Conservation (phyloP, 2,113 vertebrate genomes). For the Ceyx cyanopectus region DNA sequence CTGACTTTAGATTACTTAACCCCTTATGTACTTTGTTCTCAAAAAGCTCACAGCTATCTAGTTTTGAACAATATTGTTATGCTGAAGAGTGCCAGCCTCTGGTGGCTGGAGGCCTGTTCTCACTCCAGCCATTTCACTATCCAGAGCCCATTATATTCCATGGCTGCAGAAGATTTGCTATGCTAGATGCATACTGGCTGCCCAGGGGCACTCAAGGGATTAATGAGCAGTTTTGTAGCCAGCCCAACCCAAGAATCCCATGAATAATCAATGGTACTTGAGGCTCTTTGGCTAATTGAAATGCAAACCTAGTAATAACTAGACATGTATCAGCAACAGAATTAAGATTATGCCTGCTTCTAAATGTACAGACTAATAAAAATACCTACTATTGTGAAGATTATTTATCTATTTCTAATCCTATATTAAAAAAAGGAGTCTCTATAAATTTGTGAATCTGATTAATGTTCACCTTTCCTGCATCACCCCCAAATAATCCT, state of each 20-base stretch:
- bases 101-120: background rate
- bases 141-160: background rate
- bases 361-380: slow-evolving; percentile 58
- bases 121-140: background rate
- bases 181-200: slow-evolving; percentile 29
- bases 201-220: slow-evolving; percentile 59
- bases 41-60: background rate
- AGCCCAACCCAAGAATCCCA: slow-evolving; percentile 61
- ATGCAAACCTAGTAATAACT: slow-evolving; percentile 70
- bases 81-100: background rate
- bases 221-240: slow-evolving; percentile 69
- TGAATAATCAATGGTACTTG: slow-evolving; percentile 76
- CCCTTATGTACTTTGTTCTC: background rate
- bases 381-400: slow-evolving; percentile 16
- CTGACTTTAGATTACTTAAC: background rate
- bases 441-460: slow-evolving; percentile 35
- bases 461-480: background rate
- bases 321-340: slow-evolving; percentile 61
- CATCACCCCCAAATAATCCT: background rate
- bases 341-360: slow-evolving; percentile 43
- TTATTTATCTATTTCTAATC: slow-evolving; percentile 55
- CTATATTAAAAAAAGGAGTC: slow-evolving; percentile 28
- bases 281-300: slow-evolving; percentile 70
- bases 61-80: background rate
- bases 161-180: background rate